Evolutionary conservation across 2,113 vertebrate species (phyloP).

Genomic region (Tauraco erythrolophus): DNA sequence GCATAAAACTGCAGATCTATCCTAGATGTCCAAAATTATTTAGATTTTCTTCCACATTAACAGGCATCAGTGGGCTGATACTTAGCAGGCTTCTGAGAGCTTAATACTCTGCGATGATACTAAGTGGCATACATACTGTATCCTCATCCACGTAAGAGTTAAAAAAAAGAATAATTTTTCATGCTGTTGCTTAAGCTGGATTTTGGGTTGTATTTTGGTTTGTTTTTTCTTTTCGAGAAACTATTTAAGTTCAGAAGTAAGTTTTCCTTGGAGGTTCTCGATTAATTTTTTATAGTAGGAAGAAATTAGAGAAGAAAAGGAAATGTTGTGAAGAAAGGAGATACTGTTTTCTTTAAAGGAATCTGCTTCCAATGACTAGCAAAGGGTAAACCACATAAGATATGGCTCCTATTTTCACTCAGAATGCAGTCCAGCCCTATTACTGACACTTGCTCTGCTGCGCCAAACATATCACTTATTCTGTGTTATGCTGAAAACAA

Average conservation of each 20-base stretch:
- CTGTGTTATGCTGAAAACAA: conserved; percentile 34
- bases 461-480: conserved; percentile 39
- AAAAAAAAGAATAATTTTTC: neutral
- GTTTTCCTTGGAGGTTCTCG: neutral
- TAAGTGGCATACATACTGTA: neutral
- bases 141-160: neutral
- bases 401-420: conserved; percentile 20
- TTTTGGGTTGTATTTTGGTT: neutral
- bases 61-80: neutral
- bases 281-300: neutral
- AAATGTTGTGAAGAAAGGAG: conserved; percentile 10
- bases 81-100: neutral
- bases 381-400: conserved; percentile 20
- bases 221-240: neutral
- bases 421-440: conserved; percentile 8
- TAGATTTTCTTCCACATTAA: neutral
- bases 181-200: neutral
- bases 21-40: neutral
- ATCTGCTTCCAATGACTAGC: neutral
- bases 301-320: conserved; percentile 28
- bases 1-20: neutral
- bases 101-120: accelerated
- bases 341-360: conserved; percentile 8
- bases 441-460: neutral
- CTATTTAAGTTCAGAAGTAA: neutral